Evolutionary conservation across 2,888 invertebrate species (phyloP), one percentile per base, ranked within the genome.

Genomic region (Alcis repandata): DNA sequence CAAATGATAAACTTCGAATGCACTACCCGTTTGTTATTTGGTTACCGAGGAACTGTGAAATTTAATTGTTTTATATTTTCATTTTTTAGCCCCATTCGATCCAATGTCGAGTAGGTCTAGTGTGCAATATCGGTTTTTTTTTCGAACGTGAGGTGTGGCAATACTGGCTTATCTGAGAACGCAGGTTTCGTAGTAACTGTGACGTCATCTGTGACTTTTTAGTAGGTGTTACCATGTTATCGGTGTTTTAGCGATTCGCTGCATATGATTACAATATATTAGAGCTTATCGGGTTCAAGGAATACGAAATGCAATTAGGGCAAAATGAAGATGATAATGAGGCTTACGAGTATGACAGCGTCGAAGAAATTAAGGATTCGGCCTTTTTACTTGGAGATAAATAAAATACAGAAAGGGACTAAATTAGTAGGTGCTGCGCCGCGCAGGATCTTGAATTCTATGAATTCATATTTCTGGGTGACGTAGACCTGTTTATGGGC

Each of bases 131-230:
- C 56, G 67, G 67, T 36, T 22, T 53, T 53, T 20, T 53, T 20
- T 17, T 36, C 27, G 49, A 67, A 66, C 59, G 66, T 62, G 64
- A 41, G 52, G 46, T 27, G 48, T 15, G 53, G 57, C 49, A 54
- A 52, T 53, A 58, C 46, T 22, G 38, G 11, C 45, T 58, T 68
- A 57, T 73, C 72, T 70, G 20, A 45, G 27, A 9, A 19, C 3
- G 27, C 49, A 17, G 49, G n/a, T 17, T 36, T 15, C 32, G 11
- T 4, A 33, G 17, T 1, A 33, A 49, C 49, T 49, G 49, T 49
- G 2, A 49, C 11, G 7, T 49, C 10, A 11, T 49, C 33, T 59
- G 63, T 59, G 62, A 49, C 49, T 27, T 45, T 51, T 56, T n/a
- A 22, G 49, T n/a, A 48, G 41, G 17, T 38, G 41, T 51, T 38